Percentiles rank a stretch among this genome's conserved stretches.
phyloP scores from a whole-genome alignment of 2,888 invertebrate genomes.

The Dichetophora obliterata region DNA sequence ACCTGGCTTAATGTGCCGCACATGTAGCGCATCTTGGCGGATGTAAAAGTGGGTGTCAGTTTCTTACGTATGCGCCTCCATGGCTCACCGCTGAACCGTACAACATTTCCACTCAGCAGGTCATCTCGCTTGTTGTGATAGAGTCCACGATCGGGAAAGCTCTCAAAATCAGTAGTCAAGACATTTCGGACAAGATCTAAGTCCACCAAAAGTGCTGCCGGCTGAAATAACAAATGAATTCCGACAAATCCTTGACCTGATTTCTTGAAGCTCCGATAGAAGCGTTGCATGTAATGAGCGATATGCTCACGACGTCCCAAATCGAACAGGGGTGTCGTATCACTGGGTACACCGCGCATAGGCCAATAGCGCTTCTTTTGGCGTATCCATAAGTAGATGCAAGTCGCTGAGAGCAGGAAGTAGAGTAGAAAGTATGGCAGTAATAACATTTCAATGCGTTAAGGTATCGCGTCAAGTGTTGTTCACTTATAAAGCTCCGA shows the following conservation, averaged over 20 bases:
- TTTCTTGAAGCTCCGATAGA: constrained; percentile 32
- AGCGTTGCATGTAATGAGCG: constrained; percentile 17
- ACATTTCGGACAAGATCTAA: constrained; percentile 61
- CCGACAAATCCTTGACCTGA: constrained; percentile 26
- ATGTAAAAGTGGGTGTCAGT: constrained; percentile 66
- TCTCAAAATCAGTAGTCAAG: constrained; percentile 65
- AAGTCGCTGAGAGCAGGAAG: background rate
- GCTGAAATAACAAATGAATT: constrained; percentile 30
- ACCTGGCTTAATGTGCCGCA: constrained; percentile 54
- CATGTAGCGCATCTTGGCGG: constrained; percentile 61
- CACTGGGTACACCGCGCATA: constrained; percentile 14
- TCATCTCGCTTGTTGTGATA: constrained; percentile 63
- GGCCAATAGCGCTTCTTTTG: constrained; percentile 31
- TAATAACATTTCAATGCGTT: background rate
- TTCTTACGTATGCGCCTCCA: constrained; percentile 67
- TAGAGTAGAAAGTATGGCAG: background rate
- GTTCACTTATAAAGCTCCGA: too few relatives aligned
- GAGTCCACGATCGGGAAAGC: constrained; percentile 65
- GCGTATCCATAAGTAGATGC: constrained; percentile 21
- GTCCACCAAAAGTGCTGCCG: constrained; percentile 47
- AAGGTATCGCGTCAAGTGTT: too few relatives aligned
- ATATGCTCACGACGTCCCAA: constrained; percentile 28
- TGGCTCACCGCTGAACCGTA: constrained; percentile 63
- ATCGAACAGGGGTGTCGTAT: constrained; percentile 12
- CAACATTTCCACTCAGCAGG: constrained; percentile 63